phyloP scores from a whole-genome alignment of 1,140 invertebrate genomes.

The Heliconius congener region DNA sequence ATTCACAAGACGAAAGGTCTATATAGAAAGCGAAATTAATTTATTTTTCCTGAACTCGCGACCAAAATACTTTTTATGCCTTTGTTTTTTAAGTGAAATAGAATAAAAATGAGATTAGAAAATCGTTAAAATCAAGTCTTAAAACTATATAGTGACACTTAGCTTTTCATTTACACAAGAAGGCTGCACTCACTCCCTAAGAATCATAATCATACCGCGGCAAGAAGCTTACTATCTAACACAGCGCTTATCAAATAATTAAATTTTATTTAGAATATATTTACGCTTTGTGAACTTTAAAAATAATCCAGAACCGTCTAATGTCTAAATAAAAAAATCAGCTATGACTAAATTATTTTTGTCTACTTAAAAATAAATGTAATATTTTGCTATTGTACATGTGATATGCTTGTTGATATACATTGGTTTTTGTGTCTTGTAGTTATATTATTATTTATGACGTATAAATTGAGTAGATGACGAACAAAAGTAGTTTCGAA shows the following conservation, averaged over 20 bases:
- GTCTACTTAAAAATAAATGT: too few species aligned
- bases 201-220: not conserved
- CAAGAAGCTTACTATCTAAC: not conserved
- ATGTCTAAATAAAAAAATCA: not conserved
- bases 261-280: slow-evolving; percentile 4
- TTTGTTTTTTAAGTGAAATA: not conserved
- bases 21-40: not conserved
- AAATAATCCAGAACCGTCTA: not conserved
- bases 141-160: not conserved
- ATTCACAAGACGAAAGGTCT: not conserved
- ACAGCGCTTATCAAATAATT: not conserved
- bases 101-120: too few species aligned
- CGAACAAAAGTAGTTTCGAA: not conserved
- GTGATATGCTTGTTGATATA: not conserved
- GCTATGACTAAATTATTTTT: not conserved
- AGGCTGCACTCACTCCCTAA: not conserved
- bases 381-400: not conserved
- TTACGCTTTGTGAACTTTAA: too few species aligned
- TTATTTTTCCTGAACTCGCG: not conserved
- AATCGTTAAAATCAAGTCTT: too few species aligned
- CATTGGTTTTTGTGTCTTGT: not conserved
- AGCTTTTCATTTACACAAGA: not conserved
- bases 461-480: not conserved
- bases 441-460: not conserved
- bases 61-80: not conserved